Percentiles rank a stretch among this genome's conserved stretches.
These are phyloP conservation scores for Hipparchia semele DNA, from an alignment of 2,888 invertebrate genomes.

Conservation along the genomic window DNA sequence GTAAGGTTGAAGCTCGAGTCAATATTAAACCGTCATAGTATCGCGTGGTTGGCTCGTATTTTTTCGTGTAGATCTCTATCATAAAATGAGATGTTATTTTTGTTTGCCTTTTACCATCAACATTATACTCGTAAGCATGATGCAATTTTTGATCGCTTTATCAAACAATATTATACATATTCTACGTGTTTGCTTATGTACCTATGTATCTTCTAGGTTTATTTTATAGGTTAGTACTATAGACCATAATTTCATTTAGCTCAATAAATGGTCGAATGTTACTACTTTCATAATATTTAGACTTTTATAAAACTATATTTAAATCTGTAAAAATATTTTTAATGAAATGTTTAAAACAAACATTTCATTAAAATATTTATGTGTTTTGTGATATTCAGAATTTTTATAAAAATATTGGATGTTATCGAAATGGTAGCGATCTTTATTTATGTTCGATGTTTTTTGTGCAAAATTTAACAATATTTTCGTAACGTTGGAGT, in stretches of 20 bases:
- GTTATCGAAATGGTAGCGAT: conserved; percentile 2
- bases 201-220: no score
- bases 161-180: not conserved
- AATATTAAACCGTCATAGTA: not conserved
- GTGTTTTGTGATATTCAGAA: not conserved
- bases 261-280: no score
- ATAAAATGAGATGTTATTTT: conserved; percentile 18
- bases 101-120: conserved; percentile 5
- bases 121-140: not conserved
- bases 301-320: no score
- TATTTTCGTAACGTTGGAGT: not conserved
- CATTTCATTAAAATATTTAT: no score
- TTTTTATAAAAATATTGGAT: conserved; percentile 4
- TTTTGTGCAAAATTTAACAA: not conserved
- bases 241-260: no score
- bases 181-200: no score
- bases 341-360: not conserved
- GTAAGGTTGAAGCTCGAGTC: not conserved
- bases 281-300: no score
- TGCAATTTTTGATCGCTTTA: conserved; percentile 15
- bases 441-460: conserved; percentile 4
- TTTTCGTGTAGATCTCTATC: conserved; percentile 7
- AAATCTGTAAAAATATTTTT: no score
- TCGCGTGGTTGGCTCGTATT: conserved; percentile 9
- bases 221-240: no score